phyloP scores from a whole-genome alignment of 2,797 vertebrate genomes.

The Rhinichthys osculus region DNA sequence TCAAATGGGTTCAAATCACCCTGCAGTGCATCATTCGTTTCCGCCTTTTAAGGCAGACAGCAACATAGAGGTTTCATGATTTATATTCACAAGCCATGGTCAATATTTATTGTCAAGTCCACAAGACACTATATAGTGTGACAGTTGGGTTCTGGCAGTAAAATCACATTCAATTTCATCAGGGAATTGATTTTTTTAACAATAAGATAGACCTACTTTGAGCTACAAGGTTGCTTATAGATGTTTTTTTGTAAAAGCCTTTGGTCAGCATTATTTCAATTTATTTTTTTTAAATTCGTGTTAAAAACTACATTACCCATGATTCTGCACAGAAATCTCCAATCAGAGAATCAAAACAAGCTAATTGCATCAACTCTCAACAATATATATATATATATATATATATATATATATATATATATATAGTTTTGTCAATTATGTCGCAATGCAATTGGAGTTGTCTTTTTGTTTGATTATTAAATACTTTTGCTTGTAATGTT shows the following conservation, averaged over 20 bases:
- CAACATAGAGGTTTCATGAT: neutral
- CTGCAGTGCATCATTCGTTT: neutral
- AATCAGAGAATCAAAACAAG: neutral
- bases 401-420: too few relatives aligned
- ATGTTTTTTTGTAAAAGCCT: too few relatives aligned
- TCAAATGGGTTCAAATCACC: neutral
- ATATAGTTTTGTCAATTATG: neutral
- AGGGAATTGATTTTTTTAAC: neutral
- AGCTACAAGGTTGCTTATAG: neutral
- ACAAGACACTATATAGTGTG: neutral
- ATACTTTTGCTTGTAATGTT: neutral
- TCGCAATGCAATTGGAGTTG: neutral
- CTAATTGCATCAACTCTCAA: neutral
- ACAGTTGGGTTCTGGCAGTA: neutral
- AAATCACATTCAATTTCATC: neutral
- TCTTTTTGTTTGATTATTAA: neutral
- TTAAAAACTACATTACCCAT: slow-evolving; percentile 2
- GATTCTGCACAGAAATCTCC: neutral
- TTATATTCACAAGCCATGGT: slow-evolving; percentile 7
- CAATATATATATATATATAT: too few relatives aligned
- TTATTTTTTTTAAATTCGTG: neutral
- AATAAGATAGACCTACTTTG: neutral
- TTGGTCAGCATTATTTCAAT: neutral
- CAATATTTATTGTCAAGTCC: neutral
- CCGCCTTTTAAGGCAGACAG: slow-evolving; percentile 14